Evolutionary conservation across 2,797 vertebrate genomes (phyloP).

Genomic region (Dermochelys coriacea): DNA sequence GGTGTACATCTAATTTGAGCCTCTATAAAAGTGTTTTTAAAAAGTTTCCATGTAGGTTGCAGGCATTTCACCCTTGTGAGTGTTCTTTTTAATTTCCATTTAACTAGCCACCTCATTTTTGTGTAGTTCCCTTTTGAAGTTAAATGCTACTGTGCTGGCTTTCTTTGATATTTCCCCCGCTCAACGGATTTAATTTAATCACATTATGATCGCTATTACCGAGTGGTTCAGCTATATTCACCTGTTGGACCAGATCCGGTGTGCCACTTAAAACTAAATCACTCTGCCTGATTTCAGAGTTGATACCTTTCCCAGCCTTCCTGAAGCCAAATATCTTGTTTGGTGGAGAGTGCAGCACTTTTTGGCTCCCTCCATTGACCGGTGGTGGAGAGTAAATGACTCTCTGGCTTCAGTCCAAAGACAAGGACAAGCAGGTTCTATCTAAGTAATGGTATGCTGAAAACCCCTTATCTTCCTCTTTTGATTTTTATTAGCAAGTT

Average conservation of each 20-base stretch:
- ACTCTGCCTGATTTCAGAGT: not conserved
- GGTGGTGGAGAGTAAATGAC: not conserved
- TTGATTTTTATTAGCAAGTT: not conserved
- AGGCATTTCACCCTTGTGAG: too few relatives aligned
- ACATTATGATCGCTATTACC: too few relatives aligned
- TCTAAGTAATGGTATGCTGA: not conserved
- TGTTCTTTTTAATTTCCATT: too few relatives aligned
- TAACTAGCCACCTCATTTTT: too few relatives aligned
- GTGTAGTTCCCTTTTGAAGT: too few relatives aligned
- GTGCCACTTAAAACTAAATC: not conserved
- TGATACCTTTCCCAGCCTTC: not conserved
- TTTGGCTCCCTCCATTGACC: rapidly evolving
- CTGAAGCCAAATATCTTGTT: not conserved
- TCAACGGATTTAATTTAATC: too few relatives aligned
- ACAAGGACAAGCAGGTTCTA: not conserved
- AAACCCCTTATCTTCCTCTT: not conserved
- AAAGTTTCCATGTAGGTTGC: too few relatives aligned
- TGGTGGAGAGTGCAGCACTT: not conserved
- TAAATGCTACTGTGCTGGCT: too few relatives aligned
- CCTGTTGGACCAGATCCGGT: not conserved
- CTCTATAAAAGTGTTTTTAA: too few relatives aligned
- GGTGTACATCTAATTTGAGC: too few relatives aligned
- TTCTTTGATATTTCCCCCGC: too few relatives aligned
- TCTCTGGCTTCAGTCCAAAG: not conserved
- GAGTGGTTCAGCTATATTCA: not conserved